A percentile compares a stretch with the other conserved stretches of the same genome.
These are phyloP conservation scores for Hybognathus amarus DNA, from an alignment of 2,797 vertebrate species.

Conservation along the genomic window DNA sequence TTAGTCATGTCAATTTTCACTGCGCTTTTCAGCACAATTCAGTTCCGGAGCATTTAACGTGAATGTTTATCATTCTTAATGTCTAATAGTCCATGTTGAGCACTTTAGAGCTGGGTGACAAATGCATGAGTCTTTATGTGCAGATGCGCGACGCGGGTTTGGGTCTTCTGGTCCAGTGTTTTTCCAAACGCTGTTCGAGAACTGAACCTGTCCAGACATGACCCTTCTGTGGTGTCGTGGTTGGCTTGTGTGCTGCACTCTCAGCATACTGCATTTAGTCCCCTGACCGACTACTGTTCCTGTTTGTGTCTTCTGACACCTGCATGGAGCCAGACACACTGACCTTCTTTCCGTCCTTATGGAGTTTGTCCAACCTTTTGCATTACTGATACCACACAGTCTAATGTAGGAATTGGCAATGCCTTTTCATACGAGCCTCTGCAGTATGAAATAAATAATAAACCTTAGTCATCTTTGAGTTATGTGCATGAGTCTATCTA, in stretches of 20 bases:
- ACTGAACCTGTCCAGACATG: slow-evolving; percentile 64
- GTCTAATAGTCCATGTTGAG: no score
- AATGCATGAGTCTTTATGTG: no score
- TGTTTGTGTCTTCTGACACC: slow-evolving; percentile 46
- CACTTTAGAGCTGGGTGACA: no score
- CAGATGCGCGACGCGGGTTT: no score
- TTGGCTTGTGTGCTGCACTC: slow-evolving; percentile 56
- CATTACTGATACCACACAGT: slow-evolving; percentile 30
- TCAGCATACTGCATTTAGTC: slow-evolving; percentile 72
- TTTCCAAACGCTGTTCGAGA: slow-evolving; percentile 50
- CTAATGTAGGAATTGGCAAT: slow-evolving; percentile 51
- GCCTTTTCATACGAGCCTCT: slow-evolving; percentile 23
- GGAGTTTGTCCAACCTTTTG: slow-evolving; percentile 27
- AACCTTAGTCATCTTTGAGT: slow-evolving; percentile 13
- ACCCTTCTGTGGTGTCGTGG: slow-evolving; percentile 30
- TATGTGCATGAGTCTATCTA: background rate
- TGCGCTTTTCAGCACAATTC: background rate
- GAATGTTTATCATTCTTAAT: no score
- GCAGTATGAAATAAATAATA: slow-evolving; percentile 41
- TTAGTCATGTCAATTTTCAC: background rate
- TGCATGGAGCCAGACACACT: slow-evolving; percentile 37
- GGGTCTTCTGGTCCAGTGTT: background rate
- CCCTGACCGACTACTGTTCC: slow-evolving; percentile 53
- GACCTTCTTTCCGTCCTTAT: slow-evolving; percentile 22
- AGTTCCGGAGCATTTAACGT: background rate